Evolutionary conservation across 64 coral and sea anemone genomes (phyloP), one percentile per base, ranked within the genome.

Genomic region (Pocillopora damicornis): DNA sequence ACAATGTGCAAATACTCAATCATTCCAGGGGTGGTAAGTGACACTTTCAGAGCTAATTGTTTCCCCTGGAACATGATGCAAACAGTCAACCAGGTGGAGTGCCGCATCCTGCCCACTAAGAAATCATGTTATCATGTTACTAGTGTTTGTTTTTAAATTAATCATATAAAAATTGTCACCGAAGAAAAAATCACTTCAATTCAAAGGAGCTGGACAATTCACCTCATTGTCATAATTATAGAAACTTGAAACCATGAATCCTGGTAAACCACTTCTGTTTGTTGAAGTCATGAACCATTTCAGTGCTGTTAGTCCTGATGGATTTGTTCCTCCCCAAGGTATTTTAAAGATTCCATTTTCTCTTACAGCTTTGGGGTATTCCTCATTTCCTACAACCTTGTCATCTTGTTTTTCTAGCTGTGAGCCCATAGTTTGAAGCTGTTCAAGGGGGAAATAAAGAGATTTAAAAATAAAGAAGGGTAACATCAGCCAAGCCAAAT

Each of bases 281-380:
- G 37, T 20, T 71, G 38, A 58, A 1, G 36, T 42, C 81, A 68
- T 71, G 37, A 85, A 85, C 81, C 81, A 85, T 85, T 85, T 85
- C 37, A 73, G 14, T 9, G 81, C 81, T 18, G 11, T 13, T 20
- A 72, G 61, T 16, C 6, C 12, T 58, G 65, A 68, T 57, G 81
- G 38, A 8, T 23, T 4, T 45, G 13, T 38, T 72, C 66, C 20
- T 37, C 20, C 15, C 81, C 81, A 85, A 15, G 81, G 81, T 20
- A 85, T 17, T 25, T 6, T 0, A 65, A 72, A 85, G 13, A 13
- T 20, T 58, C 81, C 81, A 85, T 85, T 85, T 72, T 56, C 81
- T 67, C 13, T 72, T 14, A 0, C 3, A 25, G 81, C 81, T 72
- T 72, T 73, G 23, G 81, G 81, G 25, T 85, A 73, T 15, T 85